A percentile compares a stretch with the other conserved stretches of the same genome.
phyloP scores from a whole-genome alignment of 2,797 vertebrate genomes.

The Pangasius larnaudii region DNA sequence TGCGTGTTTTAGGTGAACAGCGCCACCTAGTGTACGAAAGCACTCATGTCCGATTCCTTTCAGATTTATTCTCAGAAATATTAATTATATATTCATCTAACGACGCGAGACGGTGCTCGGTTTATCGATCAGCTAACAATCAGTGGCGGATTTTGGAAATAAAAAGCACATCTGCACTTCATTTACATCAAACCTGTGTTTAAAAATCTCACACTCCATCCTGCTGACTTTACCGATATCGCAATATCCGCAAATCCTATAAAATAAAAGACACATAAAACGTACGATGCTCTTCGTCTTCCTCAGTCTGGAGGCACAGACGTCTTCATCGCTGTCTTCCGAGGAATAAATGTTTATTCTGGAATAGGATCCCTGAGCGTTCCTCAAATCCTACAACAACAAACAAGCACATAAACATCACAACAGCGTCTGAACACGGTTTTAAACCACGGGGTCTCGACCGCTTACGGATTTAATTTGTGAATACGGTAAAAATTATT shows the following conservation, averaged over 20 bases:
- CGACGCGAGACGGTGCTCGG: neutral
- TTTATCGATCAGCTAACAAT: neutral
- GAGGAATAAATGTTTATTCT: slow-evolving; percentile 43
- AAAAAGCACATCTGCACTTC: neutral
- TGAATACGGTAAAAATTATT: neutral
- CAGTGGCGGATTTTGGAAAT: neutral
- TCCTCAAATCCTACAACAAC: slow-evolving; percentile 15
- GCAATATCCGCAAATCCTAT: neutral
- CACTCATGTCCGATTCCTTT: neutral
- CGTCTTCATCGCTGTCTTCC: slow-evolving; percentile 43
- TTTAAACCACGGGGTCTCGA: neutral
- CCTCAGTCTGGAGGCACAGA: slow-evolving; percentile 38
- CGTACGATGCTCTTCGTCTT: slow-evolving; percentile 47
- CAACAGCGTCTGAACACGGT: neutral
- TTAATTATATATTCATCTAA: neutral
- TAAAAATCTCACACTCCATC: neutral
- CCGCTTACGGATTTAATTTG: neutral
- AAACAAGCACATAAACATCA: neutral
- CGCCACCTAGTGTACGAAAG: neutral
- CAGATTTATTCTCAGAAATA: neutral
- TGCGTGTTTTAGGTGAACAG: neutral
- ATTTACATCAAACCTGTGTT: neutral
- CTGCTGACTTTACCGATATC: neutral
- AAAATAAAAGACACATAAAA: neutral
- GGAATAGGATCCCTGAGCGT: neutral